phyloP scores from a whole-genome alignment of 2,888 invertebrate species.

The Cordilura impudica region DNA sequence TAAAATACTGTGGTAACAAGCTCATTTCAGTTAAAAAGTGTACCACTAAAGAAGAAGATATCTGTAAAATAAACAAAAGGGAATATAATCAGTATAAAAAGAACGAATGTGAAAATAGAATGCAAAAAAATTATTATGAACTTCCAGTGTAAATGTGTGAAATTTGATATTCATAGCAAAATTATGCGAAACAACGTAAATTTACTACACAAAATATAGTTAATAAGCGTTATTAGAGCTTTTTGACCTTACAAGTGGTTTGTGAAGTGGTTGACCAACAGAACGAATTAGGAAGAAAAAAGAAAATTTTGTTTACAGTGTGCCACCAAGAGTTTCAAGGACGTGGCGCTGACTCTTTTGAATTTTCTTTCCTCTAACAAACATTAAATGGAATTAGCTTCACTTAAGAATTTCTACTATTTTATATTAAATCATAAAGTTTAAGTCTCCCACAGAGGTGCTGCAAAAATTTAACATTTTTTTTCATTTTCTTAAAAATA shows the following conservation, averaged over 20 bases:
- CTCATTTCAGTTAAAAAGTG: constrained; percentile 33
- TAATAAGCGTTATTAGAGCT: not conserved
- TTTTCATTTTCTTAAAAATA: too few species aligned
- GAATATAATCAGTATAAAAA: not conserved
- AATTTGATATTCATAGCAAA: constrained; percentile 12
- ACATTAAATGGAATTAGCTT: too few species aligned
- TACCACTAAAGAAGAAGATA: constrained; percentile 1
- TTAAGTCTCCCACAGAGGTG: too few species aligned
- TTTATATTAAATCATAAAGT: too few species aligned
- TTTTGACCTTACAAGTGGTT: constrained; percentile 24
- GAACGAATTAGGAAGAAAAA: too few species aligned
- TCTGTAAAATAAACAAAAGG: not conserved
- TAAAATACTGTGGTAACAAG: constrained; percentile 21
- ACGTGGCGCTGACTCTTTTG: too few species aligned
- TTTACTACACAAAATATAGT: not conserved
- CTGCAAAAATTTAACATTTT: too few species aligned
- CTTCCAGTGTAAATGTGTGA: not conserved
- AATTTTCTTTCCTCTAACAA: too few species aligned
- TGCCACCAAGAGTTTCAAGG: too few species aligned
- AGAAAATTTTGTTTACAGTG: too few species aligned
- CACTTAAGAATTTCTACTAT: too few species aligned
- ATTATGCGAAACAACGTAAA: constrained; percentile 23
- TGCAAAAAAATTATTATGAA: not conserved
- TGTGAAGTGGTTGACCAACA: not conserved
- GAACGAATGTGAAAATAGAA: not conserved